Conservation (phyloP, 2,113 vertebrate genomes). For the Pygoscelis antarcticus region DNA sequence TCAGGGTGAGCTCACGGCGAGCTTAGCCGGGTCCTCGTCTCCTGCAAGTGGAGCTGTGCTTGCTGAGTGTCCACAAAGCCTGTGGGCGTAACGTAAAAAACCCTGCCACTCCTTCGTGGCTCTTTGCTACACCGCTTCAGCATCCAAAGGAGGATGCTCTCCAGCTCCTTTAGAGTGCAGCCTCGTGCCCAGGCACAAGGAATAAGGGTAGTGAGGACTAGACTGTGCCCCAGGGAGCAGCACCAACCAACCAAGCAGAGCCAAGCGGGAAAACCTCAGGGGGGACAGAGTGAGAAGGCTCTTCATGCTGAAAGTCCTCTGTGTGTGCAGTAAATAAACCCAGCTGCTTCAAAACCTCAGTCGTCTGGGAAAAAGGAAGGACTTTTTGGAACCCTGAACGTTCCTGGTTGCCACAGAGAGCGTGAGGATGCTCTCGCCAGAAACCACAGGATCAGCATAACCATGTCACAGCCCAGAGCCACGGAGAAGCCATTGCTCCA, state of each 20-base stretch:
- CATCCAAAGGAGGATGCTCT: background rate
- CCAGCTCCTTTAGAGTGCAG: background rate
- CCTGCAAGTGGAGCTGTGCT: background rate
- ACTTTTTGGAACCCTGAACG: accelerated
- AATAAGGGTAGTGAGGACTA: background rate
- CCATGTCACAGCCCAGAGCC: background rate
- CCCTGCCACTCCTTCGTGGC: background rate
- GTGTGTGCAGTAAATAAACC: background rate
- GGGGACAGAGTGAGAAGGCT: background rate
- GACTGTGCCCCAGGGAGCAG: background rate
- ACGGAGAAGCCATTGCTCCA: background rate
- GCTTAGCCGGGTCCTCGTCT: background rate
- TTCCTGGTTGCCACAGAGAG: background rate
- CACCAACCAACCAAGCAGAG: background rate
- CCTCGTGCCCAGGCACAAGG: background rate
- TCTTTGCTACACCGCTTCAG: background rate
- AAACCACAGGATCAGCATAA: background rate
- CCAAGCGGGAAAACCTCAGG: background rate
- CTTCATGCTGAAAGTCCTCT: background rate
- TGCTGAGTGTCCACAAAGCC: background rate
- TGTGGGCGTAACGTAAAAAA: background rate
- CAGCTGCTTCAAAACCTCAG: background rate
- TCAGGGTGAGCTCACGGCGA: background rate
- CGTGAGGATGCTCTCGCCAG: background rate
- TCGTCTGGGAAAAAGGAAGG: background rate